Conservation (phyloP, 2,113 vertebrate species). For the Seriola dumerili region DNA sequence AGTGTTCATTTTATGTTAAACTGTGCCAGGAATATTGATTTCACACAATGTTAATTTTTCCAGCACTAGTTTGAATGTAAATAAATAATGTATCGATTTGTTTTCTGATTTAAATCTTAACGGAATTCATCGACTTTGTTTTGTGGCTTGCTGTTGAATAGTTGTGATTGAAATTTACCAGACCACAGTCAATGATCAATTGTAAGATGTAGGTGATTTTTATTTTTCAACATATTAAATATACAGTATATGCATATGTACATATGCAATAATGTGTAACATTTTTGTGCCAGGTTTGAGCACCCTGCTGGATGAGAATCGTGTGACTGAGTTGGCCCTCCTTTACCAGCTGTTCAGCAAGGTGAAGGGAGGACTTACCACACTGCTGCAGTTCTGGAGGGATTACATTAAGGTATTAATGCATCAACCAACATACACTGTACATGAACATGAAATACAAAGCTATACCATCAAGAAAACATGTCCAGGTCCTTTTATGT, state of each 20-base stretch:
- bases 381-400: slow-evolving; percentile 96
- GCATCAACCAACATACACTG: not conserved
- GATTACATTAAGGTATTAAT: slow-evolving; percentile 95
- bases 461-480: not conserved
- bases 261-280: not conserved
- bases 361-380: slow-evolving; percentile 94
- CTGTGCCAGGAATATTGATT: not conserved
- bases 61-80: not conserved
- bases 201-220: not conserved
- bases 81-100: not conserved
- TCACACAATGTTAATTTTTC: not conserved
- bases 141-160: not conserved
- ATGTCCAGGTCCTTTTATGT: not conserved
- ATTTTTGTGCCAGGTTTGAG: slow-evolving; percentile 88
- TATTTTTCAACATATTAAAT: not conserved
- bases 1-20: not conserved
- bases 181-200: not conserved
- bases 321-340: slow-evolving; percentile 94
- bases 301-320: slow-evolving; percentile 94
- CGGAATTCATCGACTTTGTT: not conserved
- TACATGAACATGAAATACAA: not conserved
- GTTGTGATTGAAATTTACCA: not conserved
- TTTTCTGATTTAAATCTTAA: not conserved
- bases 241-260: not conserved
- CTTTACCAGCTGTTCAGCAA: slow-evolving; percentile 97